Base-by-base conservation (phyloP, 2,888 invertebrate species). In the Noctua fimbriata region DNA sequence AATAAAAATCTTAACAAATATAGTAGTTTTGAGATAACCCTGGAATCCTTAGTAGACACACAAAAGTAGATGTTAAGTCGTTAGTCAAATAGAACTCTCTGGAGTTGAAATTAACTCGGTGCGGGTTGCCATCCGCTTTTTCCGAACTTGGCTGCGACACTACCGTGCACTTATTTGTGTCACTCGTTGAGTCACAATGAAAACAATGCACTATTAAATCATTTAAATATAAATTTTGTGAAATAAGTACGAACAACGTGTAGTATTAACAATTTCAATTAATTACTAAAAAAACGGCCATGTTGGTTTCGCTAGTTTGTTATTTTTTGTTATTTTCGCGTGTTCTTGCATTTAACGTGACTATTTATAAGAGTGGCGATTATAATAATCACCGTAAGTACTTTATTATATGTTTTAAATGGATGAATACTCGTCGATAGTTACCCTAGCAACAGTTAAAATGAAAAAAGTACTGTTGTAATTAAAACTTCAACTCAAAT, bases 371-470 rank as follows among this genome's bases (percentile, higher is more conserved):
- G 0, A 10, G 55, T 32, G 0, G 0, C 1, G 18, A 32, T 10
- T 76, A 47, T 58, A 21, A 16, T 7, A 1, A 0, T 0, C 2
- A 0, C 0, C 0, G 75, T 75, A 44, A 36, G 10, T 74, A 76
- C 28, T 77, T 77, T 44, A 41, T 28, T 78, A n/a, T 78, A n/a
- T 10, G 44, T 77, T 44, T 76, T 28, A 10, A 63, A 28, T 60
- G 9, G 3, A 32, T 32, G 63, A 63, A 63, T 9, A 3, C 18
- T 63, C 16, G 63, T 24, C 9, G 9, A 63, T 32, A 9, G 18
- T 16, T 16, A 0, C 28, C 16, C 28, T 32, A 16, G 9, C 60
- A 28, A 28, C 7, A 28, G 28, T 18, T 28, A 21, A 24, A 21
- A 9, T 52, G 3, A 52, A 52, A 52, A 24, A 52, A 52, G 21